A percentile compares a stretch with the other conserved stretches of the same genome.
Evolutionary conservation across 2,113 vertebrate genomes (phyloP).

Genomic region (Chrysemys picta): DNA sequence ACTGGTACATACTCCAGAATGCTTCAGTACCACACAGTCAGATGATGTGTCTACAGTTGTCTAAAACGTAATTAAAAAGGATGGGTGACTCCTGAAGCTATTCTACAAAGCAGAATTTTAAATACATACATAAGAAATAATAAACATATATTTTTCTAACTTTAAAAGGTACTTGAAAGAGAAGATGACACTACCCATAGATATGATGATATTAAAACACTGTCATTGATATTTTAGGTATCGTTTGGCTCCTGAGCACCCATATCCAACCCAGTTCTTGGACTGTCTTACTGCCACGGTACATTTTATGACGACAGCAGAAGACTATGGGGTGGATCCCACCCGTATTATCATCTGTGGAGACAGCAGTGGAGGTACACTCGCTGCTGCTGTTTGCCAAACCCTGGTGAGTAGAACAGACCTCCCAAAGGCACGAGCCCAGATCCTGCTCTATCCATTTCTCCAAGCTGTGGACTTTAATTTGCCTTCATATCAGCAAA

Average conservation of each 20-base stretch:
- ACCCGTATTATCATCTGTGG: conserved; percentile 77
- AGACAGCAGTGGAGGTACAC: conserved; percentile 82
- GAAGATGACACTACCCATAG: neutral
- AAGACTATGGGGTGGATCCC: conserved; percentile 81
- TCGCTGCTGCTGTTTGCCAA: conserved; percentile 78
- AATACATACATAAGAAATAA: neutral
- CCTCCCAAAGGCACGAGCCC: conserved; percentile 81
- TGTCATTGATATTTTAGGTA: conserved; percentile 69
- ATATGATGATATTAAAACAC: neutral
- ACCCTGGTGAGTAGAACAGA: conserved; percentile 72
- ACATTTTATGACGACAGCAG: conserved; percentile 82
- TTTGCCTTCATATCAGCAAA: conserved; percentile 83
- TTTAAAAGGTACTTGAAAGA: neutral
- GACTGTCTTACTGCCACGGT: conserved; percentile 80
- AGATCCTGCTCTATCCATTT: conserved; percentile 83
- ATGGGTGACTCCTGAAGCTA: neutral
- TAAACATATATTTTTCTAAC: neutral
- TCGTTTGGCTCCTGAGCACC: conserved; percentile 82
- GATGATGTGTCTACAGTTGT: neutral
- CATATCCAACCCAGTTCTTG: conserved; percentile 70
- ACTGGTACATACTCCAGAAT: neutral
- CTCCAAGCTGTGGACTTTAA: conserved; percentile 75
- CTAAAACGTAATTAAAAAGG: neutral
- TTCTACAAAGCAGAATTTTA: neutral
- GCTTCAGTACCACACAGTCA: neutral